Evolutionary conservation across 2,113 vertebrate species (phyloP).

Genomic region (Bathybates hornii): DNA sequence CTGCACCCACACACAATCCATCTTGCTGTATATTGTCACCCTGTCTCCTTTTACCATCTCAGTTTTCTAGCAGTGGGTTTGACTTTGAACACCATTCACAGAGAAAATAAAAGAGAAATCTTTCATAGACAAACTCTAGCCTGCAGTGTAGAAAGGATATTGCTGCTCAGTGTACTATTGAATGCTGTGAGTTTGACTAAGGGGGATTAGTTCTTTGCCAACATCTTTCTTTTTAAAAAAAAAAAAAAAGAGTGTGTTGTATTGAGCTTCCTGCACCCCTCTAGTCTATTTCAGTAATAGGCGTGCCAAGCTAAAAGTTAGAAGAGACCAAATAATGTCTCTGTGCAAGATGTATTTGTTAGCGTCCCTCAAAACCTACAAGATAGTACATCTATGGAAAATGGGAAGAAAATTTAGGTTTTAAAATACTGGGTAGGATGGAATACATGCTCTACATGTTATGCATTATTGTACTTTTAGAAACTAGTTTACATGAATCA

Average conservation of each 20-base stretch:
- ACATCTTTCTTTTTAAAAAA: not conserved
- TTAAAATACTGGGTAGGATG: not conserved
- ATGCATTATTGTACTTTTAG: not conserved
- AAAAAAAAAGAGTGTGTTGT: not conserved
- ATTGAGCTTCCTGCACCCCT: not conserved
- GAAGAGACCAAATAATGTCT: not conserved
- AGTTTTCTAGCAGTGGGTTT: not conserved
- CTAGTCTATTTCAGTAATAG: not conserved
- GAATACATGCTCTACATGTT: not conserved
- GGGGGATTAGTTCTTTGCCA: not conserved
- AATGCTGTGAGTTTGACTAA: not conserved
- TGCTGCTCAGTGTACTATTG: not conserved
- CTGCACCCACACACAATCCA: not conserved
- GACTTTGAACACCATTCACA: conserved; percentile 1
- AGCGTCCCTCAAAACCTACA: not conserved
- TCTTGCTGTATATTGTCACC: not conserved
- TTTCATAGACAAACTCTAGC: not conserved
- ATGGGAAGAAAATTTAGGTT: not conserved
- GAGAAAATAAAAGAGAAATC: not conserved
- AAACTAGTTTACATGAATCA: not conserved
- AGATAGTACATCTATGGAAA: not conserved
- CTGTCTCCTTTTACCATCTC: not conserved
- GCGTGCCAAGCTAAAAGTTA: not conserved
- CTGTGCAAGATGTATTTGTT: not conserved
- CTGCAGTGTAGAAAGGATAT: not conserved